Evolutionary conservation across 2,113 vertebrate genomes (phyloP), one percentile per base, ranked within the genome.

Genomic region (Vicugna pacos): DNA sequence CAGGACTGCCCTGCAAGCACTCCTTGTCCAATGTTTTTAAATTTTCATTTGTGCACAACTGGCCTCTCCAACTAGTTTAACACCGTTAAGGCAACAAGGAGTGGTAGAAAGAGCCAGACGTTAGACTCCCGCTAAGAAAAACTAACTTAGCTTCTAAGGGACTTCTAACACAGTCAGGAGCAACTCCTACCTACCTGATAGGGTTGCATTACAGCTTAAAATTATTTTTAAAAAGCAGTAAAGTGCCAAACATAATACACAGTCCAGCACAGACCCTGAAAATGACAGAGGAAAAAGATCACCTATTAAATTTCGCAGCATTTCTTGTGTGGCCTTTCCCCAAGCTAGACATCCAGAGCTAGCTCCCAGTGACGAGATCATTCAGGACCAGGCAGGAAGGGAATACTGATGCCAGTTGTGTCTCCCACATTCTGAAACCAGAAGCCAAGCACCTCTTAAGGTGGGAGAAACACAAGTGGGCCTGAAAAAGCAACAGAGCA

Each of bases 211-310:
- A 80, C 88, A 67, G 26, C 62, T 82, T 77, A 60, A 16, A 56
- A 89, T 83, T 87, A 75, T 69, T 86, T 69, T 70, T 19, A 35
- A 70, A 91, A 95, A 35, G 75, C 79, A 76, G 24, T 75, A 48
- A 96, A 79, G 35, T 30, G 11, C 12, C 62, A 54, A 30, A 32
- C 28, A 75, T 20, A 86, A 92, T 58, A 46, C 6, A 16, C 30
- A 12, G n/a, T 72, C 38, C 77, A 65, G 6, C n/a, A 50, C 12
- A 69, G 6, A 3, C n/a, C 48, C 60, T 72, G 24, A 58, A 81
- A 81, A 76, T 19, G 26, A 81, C n/a, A 67, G 48, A 56, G 30
- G 28, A 58, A 60, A 88, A 85, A 75, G 14, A 42, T 24, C 12
- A 52, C 4, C 24, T 91, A 67, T 35, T 81, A 87, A 50, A 14